Conservation (phyloP, 2,113 vertebrate species). For the Cryptomyrus ogoouensis region DNA sequence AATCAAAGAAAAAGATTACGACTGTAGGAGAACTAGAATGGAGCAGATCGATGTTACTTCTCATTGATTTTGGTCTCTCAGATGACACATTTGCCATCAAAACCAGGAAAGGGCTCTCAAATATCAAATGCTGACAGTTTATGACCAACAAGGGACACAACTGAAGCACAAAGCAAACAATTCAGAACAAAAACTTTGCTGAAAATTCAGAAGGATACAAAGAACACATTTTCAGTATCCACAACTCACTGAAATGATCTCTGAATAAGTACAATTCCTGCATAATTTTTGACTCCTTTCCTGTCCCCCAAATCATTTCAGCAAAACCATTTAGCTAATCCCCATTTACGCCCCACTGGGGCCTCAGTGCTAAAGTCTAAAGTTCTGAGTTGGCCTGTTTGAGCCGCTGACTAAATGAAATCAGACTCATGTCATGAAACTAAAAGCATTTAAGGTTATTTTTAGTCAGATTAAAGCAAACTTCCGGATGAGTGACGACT, state of each 20-base stretch:
- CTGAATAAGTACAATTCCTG: background rate
- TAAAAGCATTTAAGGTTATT: background rate
- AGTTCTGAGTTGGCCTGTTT: background rate
- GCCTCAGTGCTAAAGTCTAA: background rate
- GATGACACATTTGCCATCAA: slow-evolving; percentile 7
- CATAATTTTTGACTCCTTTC: background rate
- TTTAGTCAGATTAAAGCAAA: background rate
- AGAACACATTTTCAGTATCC: background rate
- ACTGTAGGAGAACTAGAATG: background rate
- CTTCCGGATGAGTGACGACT: background rate
- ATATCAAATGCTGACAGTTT: background rate
- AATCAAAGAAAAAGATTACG: slow-evolving; percentile 12
- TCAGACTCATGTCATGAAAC: background rate
- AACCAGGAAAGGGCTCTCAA: background rate
- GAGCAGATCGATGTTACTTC: slow-evolving; percentile 5
- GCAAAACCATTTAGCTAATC: background rate
- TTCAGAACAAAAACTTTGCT: background rate
- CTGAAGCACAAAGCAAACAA: background rate
- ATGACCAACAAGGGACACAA: background rate
- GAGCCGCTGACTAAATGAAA: background rate
- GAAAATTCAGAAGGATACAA: background rate
- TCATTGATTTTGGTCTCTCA: background rate
- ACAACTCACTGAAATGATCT: background rate
- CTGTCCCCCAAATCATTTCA: background rate
- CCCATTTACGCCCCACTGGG: background rate